Evolutionary conservation across 1,140 invertebrate genomes (phyloP).

Genomic region (Oncopodura yosiiana): DNA sequence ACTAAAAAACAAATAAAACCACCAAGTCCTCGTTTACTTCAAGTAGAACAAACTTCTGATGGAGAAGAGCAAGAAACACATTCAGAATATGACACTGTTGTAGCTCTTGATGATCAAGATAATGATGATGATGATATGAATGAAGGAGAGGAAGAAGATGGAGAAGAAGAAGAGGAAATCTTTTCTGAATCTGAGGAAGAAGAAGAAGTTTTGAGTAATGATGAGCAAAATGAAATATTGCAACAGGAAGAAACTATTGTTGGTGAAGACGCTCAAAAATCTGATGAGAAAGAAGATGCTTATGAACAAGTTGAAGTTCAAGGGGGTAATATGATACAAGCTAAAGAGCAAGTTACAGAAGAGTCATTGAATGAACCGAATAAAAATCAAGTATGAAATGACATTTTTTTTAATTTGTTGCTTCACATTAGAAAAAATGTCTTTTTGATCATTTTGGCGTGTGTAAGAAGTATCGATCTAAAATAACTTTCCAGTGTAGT

Average conservation of each 20-base stretch:
- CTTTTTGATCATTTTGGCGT: too few relatives aligned
- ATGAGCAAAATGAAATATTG: conserved; percentile 25
- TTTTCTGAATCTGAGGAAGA: conserved; percentile 20
- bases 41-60: conserved; percentile 7
- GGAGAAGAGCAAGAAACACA: conserved; percentile 14
- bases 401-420: too few relatives aligned
- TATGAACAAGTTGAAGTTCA: conserved; percentile 21
- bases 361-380: conserved; percentile 11
- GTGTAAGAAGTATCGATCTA: too few relatives aligned
- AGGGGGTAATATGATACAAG: conserved; percentile 11
- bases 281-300: neutral
- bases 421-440: neutral
- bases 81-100: too few relatives aligned
- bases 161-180: conserved; percentile 13
- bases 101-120: too few relatives aligned
- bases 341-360: conserved; percentile 29
- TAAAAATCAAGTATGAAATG: neutral
- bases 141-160: conserved; percentile 14
- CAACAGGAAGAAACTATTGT: conserved; percentile 16
- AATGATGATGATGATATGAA: conserved; percentile 23
- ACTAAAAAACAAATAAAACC: neutral
- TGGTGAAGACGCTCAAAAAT: neutral
- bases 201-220: conserved; percentile 18
- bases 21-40: neutral
- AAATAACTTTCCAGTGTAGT: too few relatives aligned